Percentiles rank a stretch among this genome's conserved stretches.
Evolutionary conservation across 2,888 invertebrate species (phyloP).

Genomic region (Brachypalpus laphriformis): DNA sequence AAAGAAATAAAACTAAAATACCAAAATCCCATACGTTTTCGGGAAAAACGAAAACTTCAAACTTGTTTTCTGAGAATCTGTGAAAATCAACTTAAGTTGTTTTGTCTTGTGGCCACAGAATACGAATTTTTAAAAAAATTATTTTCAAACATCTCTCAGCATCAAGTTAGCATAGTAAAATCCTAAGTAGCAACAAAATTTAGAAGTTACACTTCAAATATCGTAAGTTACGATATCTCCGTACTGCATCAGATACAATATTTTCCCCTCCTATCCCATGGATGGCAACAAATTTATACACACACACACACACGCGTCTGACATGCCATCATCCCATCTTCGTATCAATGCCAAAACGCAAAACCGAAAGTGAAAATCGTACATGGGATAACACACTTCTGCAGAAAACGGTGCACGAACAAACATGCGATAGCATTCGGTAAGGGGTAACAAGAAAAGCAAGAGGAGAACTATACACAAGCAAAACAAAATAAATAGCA

Average conservation of each 20-base stretch:
- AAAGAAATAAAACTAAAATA: too few relatives aligned
- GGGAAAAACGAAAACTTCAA: too few relatives aligned
- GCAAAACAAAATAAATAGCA: conserved; percentile 61
- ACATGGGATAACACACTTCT: conserved; percentile 28
- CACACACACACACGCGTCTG: not conserved
- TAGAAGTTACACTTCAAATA: not conserved
- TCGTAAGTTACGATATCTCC: conserved; percentile 34
- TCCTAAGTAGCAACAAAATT: not conserved
- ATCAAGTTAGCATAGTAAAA: not conserved
- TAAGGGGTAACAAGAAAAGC: conserved; percentile 29
- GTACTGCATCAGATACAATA: not conserved
- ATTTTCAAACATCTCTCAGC: too few relatives aligned
- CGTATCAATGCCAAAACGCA: conserved; percentile 63
- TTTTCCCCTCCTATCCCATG: not conserved
- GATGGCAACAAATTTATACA: not conserved
- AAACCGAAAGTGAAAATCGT: conserved; percentile 75
- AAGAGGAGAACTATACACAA: conserved; percentile 41
- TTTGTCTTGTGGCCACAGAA: too few relatives aligned
- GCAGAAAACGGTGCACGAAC: conserved; percentile 50
- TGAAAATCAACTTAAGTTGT: too few relatives aligned
- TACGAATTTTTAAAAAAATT: too few relatives aligned
- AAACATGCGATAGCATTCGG: not conserved
- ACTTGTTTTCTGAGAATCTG: too few relatives aligned
- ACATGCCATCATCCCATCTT: conserved; percentile 37
- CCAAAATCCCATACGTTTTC: too few relatives aligned